Evolutionary conservation across 2,888 invertebrate species (phyloP).

Genomic region (Heliconius erato): DNA sequence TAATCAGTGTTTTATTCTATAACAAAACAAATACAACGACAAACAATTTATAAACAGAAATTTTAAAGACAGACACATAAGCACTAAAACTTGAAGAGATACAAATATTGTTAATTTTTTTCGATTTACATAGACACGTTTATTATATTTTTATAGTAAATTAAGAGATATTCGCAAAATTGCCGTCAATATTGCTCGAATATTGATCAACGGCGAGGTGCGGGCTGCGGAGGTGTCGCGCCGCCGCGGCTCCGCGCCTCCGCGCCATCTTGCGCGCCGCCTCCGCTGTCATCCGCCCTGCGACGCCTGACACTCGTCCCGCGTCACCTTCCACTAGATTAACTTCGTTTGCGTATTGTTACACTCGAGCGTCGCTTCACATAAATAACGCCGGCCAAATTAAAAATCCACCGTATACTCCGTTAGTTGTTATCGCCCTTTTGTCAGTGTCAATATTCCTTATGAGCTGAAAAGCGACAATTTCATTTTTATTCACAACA

Average conservation of each 20-base stretch:
- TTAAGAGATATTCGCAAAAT: constrained; percentile 40
- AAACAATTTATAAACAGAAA: too few species aligned
- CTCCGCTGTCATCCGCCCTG: constrained; percentile 58
- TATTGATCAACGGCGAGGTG: constrained; percentile 48
- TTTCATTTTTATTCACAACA: constrained; percentile 7
- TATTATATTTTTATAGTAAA: too few species aligned
- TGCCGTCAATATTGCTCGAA: constrained; percentile 38
- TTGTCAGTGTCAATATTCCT: constrained; percentile 28
- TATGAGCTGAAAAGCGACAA: constrained; percentile 23
- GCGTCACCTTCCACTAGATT: constrained; percentile 71
- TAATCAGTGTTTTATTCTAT: too few species aligned
- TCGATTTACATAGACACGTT: too few species aligned
- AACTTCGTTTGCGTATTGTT: constrained; percentile 79
- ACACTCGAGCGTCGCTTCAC: constrained; percentile 61
- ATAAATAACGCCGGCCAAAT: constrained; percentile 65
- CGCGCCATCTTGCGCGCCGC: constrained; percentile 48
- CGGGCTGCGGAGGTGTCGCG: constrained; percentile 53
- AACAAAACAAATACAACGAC: too few species aligned
- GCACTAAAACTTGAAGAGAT: too few species aligned
- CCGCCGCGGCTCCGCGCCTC: constrained; percentile 56
- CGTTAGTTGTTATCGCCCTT: constrained; percentile 29
- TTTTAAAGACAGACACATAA: too few species aligned
- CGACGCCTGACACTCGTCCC: constrained; percentile 55
- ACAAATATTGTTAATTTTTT: background rate
- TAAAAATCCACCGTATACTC: constrained; percentile 39